Conservation (phyloP, 64 coral and sea anemone genomes). For the Trachythela sp. region DNA sequence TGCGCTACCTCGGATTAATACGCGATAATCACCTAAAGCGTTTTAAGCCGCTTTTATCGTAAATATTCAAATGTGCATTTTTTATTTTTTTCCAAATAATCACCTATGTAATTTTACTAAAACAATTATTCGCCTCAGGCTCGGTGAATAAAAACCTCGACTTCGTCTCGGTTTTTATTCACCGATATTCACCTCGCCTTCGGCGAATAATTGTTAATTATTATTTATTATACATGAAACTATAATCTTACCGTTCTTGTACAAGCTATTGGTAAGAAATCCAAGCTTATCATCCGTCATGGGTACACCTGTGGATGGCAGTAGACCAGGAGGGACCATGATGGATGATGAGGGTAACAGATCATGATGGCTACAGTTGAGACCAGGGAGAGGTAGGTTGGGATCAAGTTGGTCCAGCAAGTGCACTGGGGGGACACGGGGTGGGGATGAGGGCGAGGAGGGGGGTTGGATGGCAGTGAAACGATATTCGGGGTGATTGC, state of each 20-base stretch:
- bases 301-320: constrained; percentile 66
- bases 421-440: constrained; percentile 88
- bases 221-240: too few species aligned
- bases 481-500: constrained; percentile 69
- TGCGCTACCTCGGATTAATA: too few species aligned
- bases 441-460: constrained; percentile 72
- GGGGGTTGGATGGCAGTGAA: constrained; percentile 66
- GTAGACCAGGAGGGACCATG: constrained; percentile 30
- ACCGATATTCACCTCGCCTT: too few species aligned
- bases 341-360: constrained; percentile 66
- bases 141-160: too few species aligned
- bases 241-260: background rate
- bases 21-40: too few species aligned
- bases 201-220: too few species aligned
- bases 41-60: too few species aligned
- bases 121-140: too few species aligned
- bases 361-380: constrained; percentile 25
- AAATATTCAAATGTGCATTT: too few species aligned
- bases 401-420: constrained; percentile 69
- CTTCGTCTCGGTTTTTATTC: too few species aligned
- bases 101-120: too few species aligned
- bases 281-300: constrained; percentile 32
- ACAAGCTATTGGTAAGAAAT: constrained; percentile 5
- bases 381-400: background rate
- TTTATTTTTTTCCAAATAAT: too few species aligned